These are phyloP conservation scores for Selenia dentaria DNA, from an alignment of 2,888 invertebrate genomes.

Conservation along the genomic window DNA sequence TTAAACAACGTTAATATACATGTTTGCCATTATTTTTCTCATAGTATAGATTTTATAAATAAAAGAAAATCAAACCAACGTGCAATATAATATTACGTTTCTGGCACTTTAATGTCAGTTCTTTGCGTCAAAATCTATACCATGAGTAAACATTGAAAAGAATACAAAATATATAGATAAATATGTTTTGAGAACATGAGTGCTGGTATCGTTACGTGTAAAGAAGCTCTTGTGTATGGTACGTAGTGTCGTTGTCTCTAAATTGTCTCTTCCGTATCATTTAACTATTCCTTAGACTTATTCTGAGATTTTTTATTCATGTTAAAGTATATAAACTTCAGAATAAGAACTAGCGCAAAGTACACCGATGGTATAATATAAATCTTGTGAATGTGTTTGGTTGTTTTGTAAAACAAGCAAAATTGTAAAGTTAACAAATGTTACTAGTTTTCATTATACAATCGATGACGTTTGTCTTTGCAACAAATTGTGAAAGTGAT, in stretches of 20 bases:
- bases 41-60: slow-evolving; percentile 45
- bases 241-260: slow-evolving; percentile 81
- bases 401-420: neutral
- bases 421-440: neutral
- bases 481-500: slow-evolving; percentile 34
- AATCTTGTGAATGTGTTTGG: neutral
- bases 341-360: slow-evolving; percentile 1
- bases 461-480: slow-evolving; percentile 19
- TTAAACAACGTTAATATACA: slow-evolving; percentile 6
- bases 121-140: slow-evolving; percentile 54
- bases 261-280: slow-evolving; percentile 52
- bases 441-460: slow-evolving; percentile 1
- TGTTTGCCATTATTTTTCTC: slow-evolving; percentile 18
- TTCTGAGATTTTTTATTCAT: slow-evolving; percentile 4
- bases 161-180: slow-evolving; percentile 17
- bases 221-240: slow-evolving; percentile 76
- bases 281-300: slow-evolving; percentile 12
- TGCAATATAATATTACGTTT: slow-evolving; percentile 52
- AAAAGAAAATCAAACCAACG: slow-evolving; percentile 49
- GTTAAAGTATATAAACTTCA: no score
- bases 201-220: slow-evolving; percentile 56
- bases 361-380: slow-evolving; percentile 19
- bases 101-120: slow-evolving; percentile 75
- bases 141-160: slow-evolving; percentile 37
- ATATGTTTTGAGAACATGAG: slow-evolving; percentile 32